Conservation (phyloP, 2,888 invertebrate genomes). For the Asteroscopus sphinx region DNA sequence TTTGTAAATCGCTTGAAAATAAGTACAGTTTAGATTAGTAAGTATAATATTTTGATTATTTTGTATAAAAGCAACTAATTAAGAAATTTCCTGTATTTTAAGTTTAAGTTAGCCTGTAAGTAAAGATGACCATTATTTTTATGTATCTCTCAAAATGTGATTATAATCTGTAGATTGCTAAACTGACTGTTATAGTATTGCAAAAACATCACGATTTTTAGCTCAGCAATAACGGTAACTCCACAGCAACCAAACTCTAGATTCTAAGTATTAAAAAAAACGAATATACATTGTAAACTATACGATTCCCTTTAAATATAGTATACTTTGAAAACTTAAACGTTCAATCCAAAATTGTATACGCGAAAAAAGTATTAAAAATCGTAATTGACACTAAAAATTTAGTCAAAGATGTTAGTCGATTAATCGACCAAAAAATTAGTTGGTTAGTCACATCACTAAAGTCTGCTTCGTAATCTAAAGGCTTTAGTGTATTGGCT, state of each 20-base stretch:
- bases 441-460: slow-evolving; percentile 21
- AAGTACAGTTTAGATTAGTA: slow-evolving; percentile 13
- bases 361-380: slow-evolving; percentile 73
- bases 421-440: slow-evolving; percentile 47
- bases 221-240: slow-evolving; percentile 14
- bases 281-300: slow-evolving; percentile 77
- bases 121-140: slow-evolving; percentile 41
- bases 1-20: background rate
- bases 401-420: slow-evolving; percentile 48
- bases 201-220: background rate
- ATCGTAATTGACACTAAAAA: slow-evolving; percentile 55
- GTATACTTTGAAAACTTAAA: slow-evolving; percentile 68
- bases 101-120: slow-evolving; percentile 38
- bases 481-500: slow-evolving; percentile 5
- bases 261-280: slow-evolving; percentile 62
- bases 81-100: slow-evolving; percentile 36
- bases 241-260: slow-evolving; percentile 44
- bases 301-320: slow-evolving; percentile 74
- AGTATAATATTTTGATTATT: slow-evolving; percentile 18
- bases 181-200: background rate
- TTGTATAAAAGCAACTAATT: slow-evolving; percentile 22
- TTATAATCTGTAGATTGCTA: background rate
- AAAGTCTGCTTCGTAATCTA: slow-evolving; percentile 1
- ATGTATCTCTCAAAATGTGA: slow-evolving; percentile 10
- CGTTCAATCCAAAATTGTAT: slow-evolving; percentile 83